A percentile compares a stretch with the other conserved stretches of the same genome.
Conservation (phyloP, 2,888 invertebrate genomes). For the Bhutanitis thaidina region DNA sequence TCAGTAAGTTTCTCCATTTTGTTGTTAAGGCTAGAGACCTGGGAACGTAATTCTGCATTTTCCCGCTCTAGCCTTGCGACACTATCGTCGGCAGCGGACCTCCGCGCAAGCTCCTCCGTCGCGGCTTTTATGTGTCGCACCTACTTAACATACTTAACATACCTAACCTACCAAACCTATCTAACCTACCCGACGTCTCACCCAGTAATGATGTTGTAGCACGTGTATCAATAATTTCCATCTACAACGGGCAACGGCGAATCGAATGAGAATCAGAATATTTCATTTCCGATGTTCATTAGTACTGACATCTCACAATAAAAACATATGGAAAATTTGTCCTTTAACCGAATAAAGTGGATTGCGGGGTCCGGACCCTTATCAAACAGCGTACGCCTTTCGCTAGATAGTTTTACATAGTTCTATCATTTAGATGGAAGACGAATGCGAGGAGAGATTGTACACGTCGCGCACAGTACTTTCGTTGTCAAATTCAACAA, state of each 20-base stretch:
- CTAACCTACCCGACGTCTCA: too few species aligned
- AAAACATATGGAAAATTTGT: constrained; percentile 25
- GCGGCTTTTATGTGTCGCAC: too few species aligned
- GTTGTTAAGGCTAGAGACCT: too few species aligned
- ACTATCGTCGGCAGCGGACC: too few species aligned
- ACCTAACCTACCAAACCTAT: too few species aligned
- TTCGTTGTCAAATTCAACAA: neutral
- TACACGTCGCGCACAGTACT: neutral
- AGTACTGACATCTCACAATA: constrained; percentile 5
- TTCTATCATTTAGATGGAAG: constrained; percentile 29
- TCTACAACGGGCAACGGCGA: neutral
- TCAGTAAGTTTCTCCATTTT: too few species aligned
- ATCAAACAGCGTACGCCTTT: constrained; percentile 35
- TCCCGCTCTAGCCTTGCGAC: too few species aligned
- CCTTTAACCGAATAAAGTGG: constrained; percentile 20
- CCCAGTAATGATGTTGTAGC: too few species aligned
- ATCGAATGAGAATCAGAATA: constrained; percentile 1
- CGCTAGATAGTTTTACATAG: constrained; percentile 28
- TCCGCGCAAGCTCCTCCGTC: too few species aligned
- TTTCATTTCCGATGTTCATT: neutral
- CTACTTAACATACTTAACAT: too few species aligned
- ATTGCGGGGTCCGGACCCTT: constrained; percentile 34
- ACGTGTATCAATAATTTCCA: too few species aligned
- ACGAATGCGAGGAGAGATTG: neutral
- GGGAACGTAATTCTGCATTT: too few species aligned